Base-by-base conservation (phyloP, 2,888 invertebrate species). In the Chrysomela aeneicollis region DNA sequence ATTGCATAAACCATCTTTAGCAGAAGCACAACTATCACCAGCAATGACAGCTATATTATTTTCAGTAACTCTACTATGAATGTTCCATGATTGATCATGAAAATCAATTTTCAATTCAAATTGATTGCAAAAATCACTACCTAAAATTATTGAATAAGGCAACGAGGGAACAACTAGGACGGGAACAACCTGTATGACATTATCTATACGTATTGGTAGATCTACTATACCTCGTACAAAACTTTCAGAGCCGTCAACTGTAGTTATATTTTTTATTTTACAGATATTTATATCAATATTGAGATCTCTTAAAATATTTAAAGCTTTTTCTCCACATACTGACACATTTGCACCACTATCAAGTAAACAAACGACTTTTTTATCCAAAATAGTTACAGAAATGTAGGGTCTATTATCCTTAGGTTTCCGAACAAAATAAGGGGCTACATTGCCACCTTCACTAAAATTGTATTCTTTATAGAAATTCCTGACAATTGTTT, bases 321-420 rank as follows among this genome's bases (percentile, higher is more conserved):
- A 17, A 63, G 9, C 26, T 61, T 26, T 1, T 37, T 10, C 35
- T 61, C 61, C n/a, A 64, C 51, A 57, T n/a, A 67, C 54, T 10
- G 58, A 63, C n/a, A 57, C 26, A n/a, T 57, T 66, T 8, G 65
- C 63, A n/a, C 65, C 68, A 22, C 60, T 59, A 63, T 70, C 68
- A n/a, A 70, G 61, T 8, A 63, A 37, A 10, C 30, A 63, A 12
- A 30, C 35, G 35, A 66, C 35, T 17, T 35, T 19, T 2, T 21
- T 8, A 22, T 60, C 67, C 22, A 63, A 63, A 17, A 70, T 12
- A 8, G 51, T 46, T 15, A 68, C 64, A 6, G 2, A 2, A 10
- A 35, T 35, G 2, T 10, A 35, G 2, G 35, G 35, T 35, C 35
- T 35, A 35, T 35, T 35, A 35, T 35, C 35, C 2, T 2, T 6